phyloP scores from a whole-genome alignment of 2,113 vertebrate genomes.

The Semicossyphus pulcher region DNA sequence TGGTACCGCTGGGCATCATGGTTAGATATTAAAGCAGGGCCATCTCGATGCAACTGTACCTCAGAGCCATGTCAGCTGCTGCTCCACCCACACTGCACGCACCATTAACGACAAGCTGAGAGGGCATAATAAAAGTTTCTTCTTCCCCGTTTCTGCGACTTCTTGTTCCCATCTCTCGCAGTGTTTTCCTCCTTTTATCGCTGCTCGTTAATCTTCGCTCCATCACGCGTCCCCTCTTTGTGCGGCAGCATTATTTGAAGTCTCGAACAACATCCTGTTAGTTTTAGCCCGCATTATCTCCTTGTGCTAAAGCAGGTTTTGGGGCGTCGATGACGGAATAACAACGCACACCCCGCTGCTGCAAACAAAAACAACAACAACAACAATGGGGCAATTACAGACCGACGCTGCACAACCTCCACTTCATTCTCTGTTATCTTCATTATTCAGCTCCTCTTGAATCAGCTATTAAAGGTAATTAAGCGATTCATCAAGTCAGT shows the following conservation, averaged over 20 bases:
- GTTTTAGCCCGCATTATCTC: constrained; percentile 50
- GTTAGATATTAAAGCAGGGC: constrained; percentile 70
- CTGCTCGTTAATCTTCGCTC: constrained; percentile 66
- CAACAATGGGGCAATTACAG: constrained; percentile 85
- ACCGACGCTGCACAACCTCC: constrained; percentile 83
- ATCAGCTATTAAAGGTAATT: constrained; percentile 94
- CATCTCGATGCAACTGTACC: constrained; percentile 65
- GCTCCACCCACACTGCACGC: constrained; percentile 62
- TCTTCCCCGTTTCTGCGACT: constrained; percentile 54
- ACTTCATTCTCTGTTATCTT: constrained; percentile 87
- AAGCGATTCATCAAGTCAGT: constrained; percentile 96
- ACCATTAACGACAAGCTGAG: constrained; percentile 70
- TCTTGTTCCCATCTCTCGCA: constrained; percentile 42
- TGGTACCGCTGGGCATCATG: constrained; percentile 69
- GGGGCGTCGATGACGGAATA: constrained; percentile 50
- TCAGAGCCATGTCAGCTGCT: constrained; percentile 66
- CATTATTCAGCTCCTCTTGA: constrained; percentile 90
- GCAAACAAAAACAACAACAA: constrained; percentile 65
- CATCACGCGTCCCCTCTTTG: constrained; percentile 58
- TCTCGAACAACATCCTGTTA: constrained; percentile 65
- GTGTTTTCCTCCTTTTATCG: constrained; percentile 62
- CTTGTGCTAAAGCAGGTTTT: constrained; percentile 43
- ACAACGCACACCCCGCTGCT: constrained; percentile 44
- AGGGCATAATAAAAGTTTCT: constrained; percentile 70
- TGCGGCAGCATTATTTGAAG: constrained; percentile 45